Evolutionary conservation across 2,888 invertebrate genomes (phyloP).

Genomic region (Parnassius apollo): DNA sequence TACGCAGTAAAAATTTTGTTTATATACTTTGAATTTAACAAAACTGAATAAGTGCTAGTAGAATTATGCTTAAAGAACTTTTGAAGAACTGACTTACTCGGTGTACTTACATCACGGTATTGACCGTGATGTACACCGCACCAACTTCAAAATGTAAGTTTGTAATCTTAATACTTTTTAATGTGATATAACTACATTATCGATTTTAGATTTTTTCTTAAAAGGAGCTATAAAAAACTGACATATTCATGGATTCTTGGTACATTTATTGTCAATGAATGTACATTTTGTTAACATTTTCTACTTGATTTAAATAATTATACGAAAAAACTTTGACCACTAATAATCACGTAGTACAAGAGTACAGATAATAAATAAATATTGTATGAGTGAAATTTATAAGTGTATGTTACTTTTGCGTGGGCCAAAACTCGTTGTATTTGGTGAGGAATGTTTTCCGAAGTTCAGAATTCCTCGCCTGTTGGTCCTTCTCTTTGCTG

Average conservation of each 20-base stretch:
- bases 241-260: background rate
- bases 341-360: slow-evolving; percentile 42
- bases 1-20: too few relatives aligned
- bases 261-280: slow-evolving; percentile 13
- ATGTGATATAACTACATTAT: too few relatives aligned
- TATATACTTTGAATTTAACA: too few relatives aligned
- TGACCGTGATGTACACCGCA: too few relatives aligned
- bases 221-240: too few relatives aligned
- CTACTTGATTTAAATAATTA: slow-evolving; percentile 39
- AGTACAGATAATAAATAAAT: slow-evolving; percentile 24
- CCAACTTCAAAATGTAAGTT: too few relatives aligned
- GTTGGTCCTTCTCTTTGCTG: slow-evolving; percentile 84
- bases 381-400: background rate
- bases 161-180: too few relatives aligned
- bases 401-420: slow-evolving; percentile 53
- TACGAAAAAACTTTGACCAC: slow-evolving; percentile 40
- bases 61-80: too few relatives aligned
- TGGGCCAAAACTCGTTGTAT: slow-evolving; percentile 74
- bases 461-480: slow-evolving; percentile 83
- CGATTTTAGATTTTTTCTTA: too few relatives aligned
- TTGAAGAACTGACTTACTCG: too few relatives aligned
- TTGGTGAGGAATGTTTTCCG: slow-evolving; percentile 78
- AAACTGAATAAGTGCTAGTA: too few relatives aligned
- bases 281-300: slow-evolving; percentile 16
- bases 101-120: too few relatives aligned